phyloP scores from a whole-genome alignment of 2,113 vertebrate species.

The Ptychochromis oligacanthus region DNA sequence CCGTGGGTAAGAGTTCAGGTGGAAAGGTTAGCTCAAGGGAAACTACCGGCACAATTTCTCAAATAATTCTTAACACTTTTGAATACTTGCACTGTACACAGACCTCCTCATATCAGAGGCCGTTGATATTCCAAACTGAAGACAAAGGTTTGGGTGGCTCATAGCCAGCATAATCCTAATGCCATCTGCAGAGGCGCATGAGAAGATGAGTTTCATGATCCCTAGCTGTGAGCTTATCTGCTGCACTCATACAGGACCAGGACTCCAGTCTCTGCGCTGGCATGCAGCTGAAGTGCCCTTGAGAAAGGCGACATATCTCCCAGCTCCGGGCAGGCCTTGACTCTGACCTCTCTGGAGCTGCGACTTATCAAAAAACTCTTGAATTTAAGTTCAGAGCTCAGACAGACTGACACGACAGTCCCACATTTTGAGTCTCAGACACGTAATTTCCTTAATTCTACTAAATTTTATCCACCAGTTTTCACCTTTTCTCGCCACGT shows the following conservation, averaged over 20 bases:
- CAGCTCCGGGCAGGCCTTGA: not conserved
- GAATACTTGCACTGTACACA: not conserved
- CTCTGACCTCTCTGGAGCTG: not conserved
- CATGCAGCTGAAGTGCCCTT: accelerated
- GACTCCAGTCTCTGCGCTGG: not conserved
- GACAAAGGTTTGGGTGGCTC: constrained; percentile 31
- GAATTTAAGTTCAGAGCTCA: not conserved
- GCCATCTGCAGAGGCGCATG: constrained; percentile 25
- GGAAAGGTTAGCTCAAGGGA: not conserved
- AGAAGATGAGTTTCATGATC: constrained; percentile 36
- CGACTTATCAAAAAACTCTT: not conserved
- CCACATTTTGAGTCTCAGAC: not conserved
- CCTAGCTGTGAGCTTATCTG: constrained; percentile 20
- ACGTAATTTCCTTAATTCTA: not conserved
- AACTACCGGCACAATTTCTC: not conserved
- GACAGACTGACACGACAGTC: not conserved
- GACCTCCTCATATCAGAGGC: not conserved
- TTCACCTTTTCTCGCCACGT: not conserved
- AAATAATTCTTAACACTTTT: not conserved
- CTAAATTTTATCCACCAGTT: not conserved
- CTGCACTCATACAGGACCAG: not conserved
- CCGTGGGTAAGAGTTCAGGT: not conserved
- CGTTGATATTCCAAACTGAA: constrained; percentile 4
- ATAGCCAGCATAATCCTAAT: constrained; percentile 12
- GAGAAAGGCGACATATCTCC: not conserved